phyloP scores from a whole-genome alignment of 2,888 invertebrate species.

The Ethmia dodecea region DNA sequence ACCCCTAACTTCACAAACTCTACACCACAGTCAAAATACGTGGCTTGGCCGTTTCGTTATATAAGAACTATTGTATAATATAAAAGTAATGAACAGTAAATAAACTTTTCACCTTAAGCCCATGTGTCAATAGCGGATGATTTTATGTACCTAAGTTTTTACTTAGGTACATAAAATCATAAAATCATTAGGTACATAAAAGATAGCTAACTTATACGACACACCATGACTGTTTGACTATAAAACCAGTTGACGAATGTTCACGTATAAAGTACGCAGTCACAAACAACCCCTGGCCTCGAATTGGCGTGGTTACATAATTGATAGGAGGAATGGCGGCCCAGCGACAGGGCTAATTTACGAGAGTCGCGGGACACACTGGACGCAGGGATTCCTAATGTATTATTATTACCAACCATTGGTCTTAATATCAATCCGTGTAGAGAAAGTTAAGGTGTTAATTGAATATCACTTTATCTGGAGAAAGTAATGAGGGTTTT shows the following conservation, averaged over 20 bases:
- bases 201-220: no score
- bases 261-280: slow-evolving; percentile 33
- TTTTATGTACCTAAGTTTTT: no score
- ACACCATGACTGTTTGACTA: slow-evolving; percentile 2
- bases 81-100: no score
- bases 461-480: slow-evolving; percentile 12
- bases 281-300: slow-evolving; percentile 38
- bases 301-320: slow-evolving; percentile 51
- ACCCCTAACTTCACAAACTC: no score
- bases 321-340: slow-evolving; percentile 42
- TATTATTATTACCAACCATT: slow-evolving; percentile 48
- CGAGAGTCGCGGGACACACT: slow-evolving; percentile 32
- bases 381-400: slow-evolving; percentile 40
- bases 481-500: slow-evolving; percentile 3
- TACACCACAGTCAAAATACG: no score
- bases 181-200: no score
- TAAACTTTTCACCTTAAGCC: no score
- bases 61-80: no score
- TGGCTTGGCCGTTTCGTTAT: no score
- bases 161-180: no score
- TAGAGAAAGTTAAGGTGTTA: slow-evolving; percentile 28
- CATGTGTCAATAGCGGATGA: no score
- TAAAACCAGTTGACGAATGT: slow-evolving; percentile 34
- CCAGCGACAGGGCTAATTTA: slow-evolving; percentile 52
- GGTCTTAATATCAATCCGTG: slow-evolving; percentile 40